These are phyloP conservation scores for Phoxinus dragarum DNA, from an alignment of 2,797 vertebrate species.

Conservation along the genomic window DNA sequence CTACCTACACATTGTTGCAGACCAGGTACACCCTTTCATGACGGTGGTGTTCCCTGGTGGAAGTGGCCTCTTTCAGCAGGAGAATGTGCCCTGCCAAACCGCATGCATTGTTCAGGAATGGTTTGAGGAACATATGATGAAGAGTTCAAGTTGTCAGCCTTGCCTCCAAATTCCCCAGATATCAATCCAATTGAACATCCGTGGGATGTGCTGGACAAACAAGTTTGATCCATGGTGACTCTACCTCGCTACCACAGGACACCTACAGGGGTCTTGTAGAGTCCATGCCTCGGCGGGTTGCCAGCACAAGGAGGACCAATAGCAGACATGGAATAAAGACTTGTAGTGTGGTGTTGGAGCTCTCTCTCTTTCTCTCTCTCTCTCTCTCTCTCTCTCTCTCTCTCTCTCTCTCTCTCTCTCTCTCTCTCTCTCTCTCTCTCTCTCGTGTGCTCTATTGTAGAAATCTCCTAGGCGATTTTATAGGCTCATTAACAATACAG, in stretches of 20 bases:
- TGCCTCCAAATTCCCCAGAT: neutral
- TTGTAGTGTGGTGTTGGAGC: conserved; percentile 15
- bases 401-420: too few relatives aligned
- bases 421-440: too few relatives aligned
- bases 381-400: too few relatives aligned
- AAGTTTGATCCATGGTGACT: neutral
- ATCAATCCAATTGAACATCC: neutral
- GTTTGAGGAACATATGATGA: neutral
- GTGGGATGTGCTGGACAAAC: neutral
- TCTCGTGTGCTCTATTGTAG: conserved; percentile 55
- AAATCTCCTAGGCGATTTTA: conserved; percentile 69
- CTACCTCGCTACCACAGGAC: neutral
- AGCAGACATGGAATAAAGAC: neutral
- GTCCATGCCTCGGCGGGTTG: neutral
- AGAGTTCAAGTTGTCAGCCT: neutral
- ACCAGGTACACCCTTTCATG: neutral
- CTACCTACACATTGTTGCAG: neutral
- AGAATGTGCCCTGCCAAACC: neutral
- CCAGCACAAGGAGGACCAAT: neutral
- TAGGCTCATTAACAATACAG: conserved; percentile 72
- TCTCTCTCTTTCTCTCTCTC: conserved; percentile 54
- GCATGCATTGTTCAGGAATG: neutral
- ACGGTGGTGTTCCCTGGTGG: neutral
- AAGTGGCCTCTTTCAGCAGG: neutral
- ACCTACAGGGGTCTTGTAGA: neutral